Evolutionary conservation across 1,140 invertebrate species (phyloP).

Genomic region (Lordiphosa stackelbergi): DNA sequence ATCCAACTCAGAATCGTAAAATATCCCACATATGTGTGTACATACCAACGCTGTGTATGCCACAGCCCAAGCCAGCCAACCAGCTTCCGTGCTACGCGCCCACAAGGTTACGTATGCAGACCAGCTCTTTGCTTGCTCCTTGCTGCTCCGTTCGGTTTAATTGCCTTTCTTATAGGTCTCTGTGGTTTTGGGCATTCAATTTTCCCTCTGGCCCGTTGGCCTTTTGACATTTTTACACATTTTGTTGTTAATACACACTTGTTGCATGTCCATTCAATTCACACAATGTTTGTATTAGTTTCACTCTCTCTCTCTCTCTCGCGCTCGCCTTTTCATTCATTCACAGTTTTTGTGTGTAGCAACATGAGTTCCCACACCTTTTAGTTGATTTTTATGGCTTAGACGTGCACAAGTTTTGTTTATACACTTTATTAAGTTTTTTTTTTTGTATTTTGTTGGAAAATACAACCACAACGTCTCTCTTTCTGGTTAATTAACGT

Average conservation of each 20-base stretch:
- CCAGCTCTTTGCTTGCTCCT: slow-evolving; percentile 10
- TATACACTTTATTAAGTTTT: slow-evolving; percentile 20
- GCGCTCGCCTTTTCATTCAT: slow-evolving; percentile 11
- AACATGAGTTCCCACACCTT: not conserved
- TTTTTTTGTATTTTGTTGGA: slow-evolving; percentile 46
- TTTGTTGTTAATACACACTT: slow-evolving; percentile 47
- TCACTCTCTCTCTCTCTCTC: slow-evolving; percentile 24
- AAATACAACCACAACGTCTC: slow-evolving; percentile 55
- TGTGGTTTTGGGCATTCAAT: slow-evolving; percentile 5
- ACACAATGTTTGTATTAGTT: slow-evolving; percentile 56
- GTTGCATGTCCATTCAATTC: slow-evolving; percentile 50
- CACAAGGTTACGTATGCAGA: slow-evolving; percentile 76
- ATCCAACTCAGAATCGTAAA: slow-evolving; percentile 14
- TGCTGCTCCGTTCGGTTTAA: not conserved
- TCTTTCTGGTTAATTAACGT: slow-evolving; percentile 40
- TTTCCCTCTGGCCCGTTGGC: slow-evolving; percentile 30
- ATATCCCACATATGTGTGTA: slow-evolving; percentile 29
- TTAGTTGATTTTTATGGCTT: slow-evolving; percentile 17
- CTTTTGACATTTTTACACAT: slow-evolving; percentile 19
- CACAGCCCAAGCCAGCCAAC: slow-evolving; percentile 35
- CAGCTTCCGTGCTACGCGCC: slow-evolving; percentile 75
- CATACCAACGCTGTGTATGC: slow-evolving; percentile 27
- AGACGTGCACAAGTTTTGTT: slow-evolving; percentile 38
- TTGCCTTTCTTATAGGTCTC: not conserved
- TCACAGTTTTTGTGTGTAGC: slow-evolving; percentile 4